A percentile compares a stretch with the other conserved stretches of the same genome.
Conservation (phyloP, 2,797 vertebrate genomes). For the Propithecus deckenii region DNA sequence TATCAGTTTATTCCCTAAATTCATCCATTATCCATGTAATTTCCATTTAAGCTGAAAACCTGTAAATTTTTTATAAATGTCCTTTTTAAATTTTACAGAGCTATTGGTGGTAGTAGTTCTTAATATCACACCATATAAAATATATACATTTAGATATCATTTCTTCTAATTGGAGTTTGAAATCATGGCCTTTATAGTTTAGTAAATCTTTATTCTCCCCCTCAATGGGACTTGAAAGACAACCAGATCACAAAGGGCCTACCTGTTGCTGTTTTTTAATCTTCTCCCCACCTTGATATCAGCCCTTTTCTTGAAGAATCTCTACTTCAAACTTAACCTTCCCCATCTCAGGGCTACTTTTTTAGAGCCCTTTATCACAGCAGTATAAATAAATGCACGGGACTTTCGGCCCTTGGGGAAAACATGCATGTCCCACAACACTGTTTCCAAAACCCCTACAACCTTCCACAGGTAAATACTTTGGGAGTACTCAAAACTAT, state of each 20-base stretch:
- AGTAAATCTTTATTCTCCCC: not conserved
- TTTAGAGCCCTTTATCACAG: not conserved
- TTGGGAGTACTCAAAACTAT: conserved; percentile 16
- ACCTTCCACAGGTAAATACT: not conserved
- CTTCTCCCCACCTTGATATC: not conserved
- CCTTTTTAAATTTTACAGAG: conserved; percentile 15
- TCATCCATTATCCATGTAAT: not conserved
- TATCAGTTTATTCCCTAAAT: conserved; percentile 47
- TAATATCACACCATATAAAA: conserved; percentile 16
- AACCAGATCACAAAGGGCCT: not conserved
- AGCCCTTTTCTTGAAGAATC: not conserved
- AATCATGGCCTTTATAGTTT: not conserved
- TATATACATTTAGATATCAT: not conserved
- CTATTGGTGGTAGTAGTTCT: not conserved
- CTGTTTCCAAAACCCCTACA: not conserved
- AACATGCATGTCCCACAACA: not conserved
- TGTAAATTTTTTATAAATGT: conserved; percentile 28
- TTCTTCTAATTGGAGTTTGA: conserved; percentile 39
- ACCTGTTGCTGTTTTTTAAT: not conserved
- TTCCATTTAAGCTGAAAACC: conserved; percentile 14
- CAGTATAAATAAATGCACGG: not conserved
- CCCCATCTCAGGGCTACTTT: not conserved
- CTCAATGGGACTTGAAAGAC: not conserved
- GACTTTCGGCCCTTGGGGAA: not conserved
- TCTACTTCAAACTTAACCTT: conserved; percentile 15